Conservation (phyloP, 2,888 invertebrate genomes). For the Drosophila peninsularis region DNA sequence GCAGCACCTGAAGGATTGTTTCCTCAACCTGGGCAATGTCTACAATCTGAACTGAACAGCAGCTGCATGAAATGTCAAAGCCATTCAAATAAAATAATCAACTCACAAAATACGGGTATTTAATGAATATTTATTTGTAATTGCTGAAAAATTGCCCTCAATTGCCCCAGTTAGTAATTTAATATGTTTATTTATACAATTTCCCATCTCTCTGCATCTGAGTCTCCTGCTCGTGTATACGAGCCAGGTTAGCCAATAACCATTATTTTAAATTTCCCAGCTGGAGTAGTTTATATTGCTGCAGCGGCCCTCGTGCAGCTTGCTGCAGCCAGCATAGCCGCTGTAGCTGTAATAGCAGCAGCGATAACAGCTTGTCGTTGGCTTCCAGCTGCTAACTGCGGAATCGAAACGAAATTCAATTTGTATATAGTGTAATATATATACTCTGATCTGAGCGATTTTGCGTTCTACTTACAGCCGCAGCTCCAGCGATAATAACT, state of each 20-base stretch:
- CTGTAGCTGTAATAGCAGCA: constrained; percentile 62
- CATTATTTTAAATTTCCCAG: constrained; percentile 19
- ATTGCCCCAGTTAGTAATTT: neutral
- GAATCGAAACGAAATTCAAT: neutral
- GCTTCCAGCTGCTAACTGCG: constrained; percentile 51
- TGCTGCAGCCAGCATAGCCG: constrained; percentile 70
- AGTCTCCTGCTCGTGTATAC: neutral
- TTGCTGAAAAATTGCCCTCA: neutral
- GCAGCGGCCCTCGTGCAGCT: constrained; percentile 54
- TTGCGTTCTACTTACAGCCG: constrained; percentile 52
- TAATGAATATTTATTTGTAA: constrained; percentile 11
- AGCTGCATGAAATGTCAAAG: neutral
- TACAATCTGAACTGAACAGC: constrained; percentile 74
- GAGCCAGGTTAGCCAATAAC: neutral
- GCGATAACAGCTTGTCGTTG: constrained; percentile 63
- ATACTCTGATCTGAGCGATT: neutral
- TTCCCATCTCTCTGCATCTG: neutral
- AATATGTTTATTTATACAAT: neutral
- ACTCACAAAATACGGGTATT: neutral
- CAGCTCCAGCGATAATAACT: constrained; percentile 41
- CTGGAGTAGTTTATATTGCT: neutral
- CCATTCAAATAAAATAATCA: constrained; percentile 6
- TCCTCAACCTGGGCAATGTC: constrained; percentile 87
- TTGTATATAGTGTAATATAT: neutral
- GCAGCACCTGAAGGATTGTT: constrained; percentile 89